Percentiles rank a stretch among this genome's conserved stretches.
These are phyloP conservation scores for Acanthosepion pharaonis DNA, from an alignment of 2,888 invertebrate genomes.

Conservation along the genomic window DNA sequence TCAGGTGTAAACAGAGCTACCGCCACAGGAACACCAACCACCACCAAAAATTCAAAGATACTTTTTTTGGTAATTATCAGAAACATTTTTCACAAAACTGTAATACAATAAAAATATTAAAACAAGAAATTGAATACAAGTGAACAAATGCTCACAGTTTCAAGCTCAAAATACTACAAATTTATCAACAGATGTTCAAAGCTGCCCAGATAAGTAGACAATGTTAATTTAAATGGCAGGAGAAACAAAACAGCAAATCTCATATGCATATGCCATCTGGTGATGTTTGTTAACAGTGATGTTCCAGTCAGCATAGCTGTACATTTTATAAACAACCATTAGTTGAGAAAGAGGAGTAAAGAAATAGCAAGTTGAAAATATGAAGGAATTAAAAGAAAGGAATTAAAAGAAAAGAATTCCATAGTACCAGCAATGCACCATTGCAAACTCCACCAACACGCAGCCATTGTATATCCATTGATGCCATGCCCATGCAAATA, in stretches of 20 bases:
- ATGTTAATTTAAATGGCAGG: neutral
- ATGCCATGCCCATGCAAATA: neutral
- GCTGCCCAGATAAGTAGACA: neutral
- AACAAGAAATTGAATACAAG: too few relatives aligned
- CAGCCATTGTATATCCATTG: conserved; percentile 13
- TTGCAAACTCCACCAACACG: conserved; percentile 33
- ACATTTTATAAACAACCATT: neutral
- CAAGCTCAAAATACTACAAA: neutral
- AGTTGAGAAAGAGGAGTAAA: neutral
- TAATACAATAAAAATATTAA: too few relatives aligned
- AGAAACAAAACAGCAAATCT: conserved; percentile 9
- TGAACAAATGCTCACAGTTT: too few relatives aligned
- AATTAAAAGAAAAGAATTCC: conserved; percentile 25
- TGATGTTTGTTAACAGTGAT: conserved; percentile 1
- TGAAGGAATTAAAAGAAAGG: neutral
- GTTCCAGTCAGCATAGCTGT: conserved; percentile 20
- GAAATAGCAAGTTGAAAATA: neutral
- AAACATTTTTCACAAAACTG: too few relatives aligned
- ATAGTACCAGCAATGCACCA: conserved; percentile 33
- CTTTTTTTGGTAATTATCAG: too few relatives aligned
- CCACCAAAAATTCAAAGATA: too few relatives aligned
- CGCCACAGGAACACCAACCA: too few relatives aligned
- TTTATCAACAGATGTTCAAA: neutral
- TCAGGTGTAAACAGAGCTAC: too few relatives aligned
- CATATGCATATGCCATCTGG: neutral